phyloP scores from a whole-genome alignment of 2,888 invertebrate species.

The Drosophila nr. perissopoda region DNA sequence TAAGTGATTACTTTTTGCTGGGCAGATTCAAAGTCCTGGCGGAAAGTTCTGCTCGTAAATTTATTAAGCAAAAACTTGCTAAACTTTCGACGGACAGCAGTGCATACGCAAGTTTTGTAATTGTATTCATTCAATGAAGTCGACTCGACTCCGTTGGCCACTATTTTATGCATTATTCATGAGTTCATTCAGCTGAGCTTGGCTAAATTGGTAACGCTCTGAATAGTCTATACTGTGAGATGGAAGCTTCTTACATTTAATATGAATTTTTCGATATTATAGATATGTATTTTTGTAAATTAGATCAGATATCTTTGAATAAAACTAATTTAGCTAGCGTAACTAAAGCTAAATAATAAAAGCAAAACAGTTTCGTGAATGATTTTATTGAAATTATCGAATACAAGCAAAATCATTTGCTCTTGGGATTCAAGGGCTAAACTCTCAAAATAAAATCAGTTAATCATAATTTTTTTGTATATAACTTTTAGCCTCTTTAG shows the following conservation, averaged over 20 bases:
- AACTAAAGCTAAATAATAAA: neutral
- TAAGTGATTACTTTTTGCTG: conserved; percentile 79
- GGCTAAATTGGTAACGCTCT: conserved; percentile 23
- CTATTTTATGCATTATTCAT: conserved; percentile 69
- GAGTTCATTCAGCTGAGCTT: conserved; percentile 41
- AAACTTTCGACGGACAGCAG: conserved; percentile 66
- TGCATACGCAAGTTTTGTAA: conserved; percentile 73
- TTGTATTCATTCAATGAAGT: conserved; percentile 79
- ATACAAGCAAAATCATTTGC: neutral
- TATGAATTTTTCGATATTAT: conserved; percentile 24
- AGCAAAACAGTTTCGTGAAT: neutral
- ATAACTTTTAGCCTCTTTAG: neutral
- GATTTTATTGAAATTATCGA: neutral
- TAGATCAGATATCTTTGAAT: conserved; percentile 1
- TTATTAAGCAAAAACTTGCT: conserved; percentile 76
- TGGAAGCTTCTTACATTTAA: conserved; percentile 34
- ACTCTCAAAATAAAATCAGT: neutral
- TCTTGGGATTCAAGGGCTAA: neutral
- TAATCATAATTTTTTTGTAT: neutral
- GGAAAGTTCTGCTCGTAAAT: conserved; percentile 73
- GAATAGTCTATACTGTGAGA: conserved; percentile 25
- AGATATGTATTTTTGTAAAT: conserved; percentile 19
- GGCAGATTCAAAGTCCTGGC: conserved; percentile 51
- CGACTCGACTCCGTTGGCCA: conserved; percentile 45
- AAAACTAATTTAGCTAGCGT: neutral